phyloP scores from a whole-genome alignment of 2,888 invertebrate species.

The Aleiodes leptofemur region DNA sequence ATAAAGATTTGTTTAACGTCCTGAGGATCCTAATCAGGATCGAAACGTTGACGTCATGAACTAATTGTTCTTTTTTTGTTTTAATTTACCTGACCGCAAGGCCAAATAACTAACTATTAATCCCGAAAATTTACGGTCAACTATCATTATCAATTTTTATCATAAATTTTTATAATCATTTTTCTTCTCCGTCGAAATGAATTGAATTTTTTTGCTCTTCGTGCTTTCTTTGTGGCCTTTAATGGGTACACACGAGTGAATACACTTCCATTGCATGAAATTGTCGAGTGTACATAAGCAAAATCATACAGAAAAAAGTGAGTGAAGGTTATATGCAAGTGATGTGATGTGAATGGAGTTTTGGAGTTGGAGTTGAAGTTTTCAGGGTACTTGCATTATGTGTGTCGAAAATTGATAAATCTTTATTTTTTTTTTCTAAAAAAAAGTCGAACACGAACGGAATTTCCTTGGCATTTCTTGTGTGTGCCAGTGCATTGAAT shows the following conservation, averaged over 20 bases:
- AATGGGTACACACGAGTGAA: neutral
- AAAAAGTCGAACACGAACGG: constrained; percentile 20
- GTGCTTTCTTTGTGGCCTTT: neutral
- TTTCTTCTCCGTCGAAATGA: neutral
- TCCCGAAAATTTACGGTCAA: no score
- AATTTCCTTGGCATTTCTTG: constrained; percentile 14
- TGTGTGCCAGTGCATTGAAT: neutral
- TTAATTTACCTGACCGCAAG: no score
- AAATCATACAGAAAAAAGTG: constrained; percentile 17
- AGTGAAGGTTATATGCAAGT: constrained; percentile 10
- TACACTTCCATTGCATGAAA: constrained; percentile 16
- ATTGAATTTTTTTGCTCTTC: neutral
- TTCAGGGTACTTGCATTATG: constrained; percentile 10
- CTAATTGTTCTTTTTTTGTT: no score
- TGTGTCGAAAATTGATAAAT: constrained; percentile 27
- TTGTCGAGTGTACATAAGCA: constrained; percentile 2
- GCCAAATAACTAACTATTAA: no score
- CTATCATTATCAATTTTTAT: no score
- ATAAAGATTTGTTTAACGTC: no score
- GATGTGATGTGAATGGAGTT: constrained; percentile 12
- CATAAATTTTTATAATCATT: no score
- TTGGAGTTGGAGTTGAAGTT: neutral
- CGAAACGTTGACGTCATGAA: no score
- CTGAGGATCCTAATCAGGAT: no score
- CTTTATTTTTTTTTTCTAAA: neutral